Evolutionary conservation across 2,888 invertebrate species (phyloP).

Genomic region (Harmothoe impar): DNA sequence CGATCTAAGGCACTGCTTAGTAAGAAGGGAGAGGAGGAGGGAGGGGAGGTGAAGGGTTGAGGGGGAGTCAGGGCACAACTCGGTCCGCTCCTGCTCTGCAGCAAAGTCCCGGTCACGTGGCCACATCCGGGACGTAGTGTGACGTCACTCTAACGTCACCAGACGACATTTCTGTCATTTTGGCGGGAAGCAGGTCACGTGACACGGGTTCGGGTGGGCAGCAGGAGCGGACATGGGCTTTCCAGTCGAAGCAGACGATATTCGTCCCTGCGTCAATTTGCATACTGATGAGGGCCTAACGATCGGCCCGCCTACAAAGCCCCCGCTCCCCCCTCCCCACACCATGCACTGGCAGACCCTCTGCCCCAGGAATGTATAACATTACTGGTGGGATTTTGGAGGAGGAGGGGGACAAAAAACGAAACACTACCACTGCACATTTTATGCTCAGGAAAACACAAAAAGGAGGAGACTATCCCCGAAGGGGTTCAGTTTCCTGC

Average conservation of each 20-base stretch:
- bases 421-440: not conserved
- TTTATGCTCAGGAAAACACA: conserved; percentile 2
- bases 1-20: not conserved
- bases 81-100: not conserved
- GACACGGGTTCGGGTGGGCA: not conserved
- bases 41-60: not conserved
- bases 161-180: conserved; percentile 56
- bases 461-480: not conserved
- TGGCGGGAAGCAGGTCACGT: conserved; percentile 40
- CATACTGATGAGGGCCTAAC: conserved; percentile 51
- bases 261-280: conserved; percentile 31
- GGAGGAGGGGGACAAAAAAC: not conserved
- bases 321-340: not conserved
- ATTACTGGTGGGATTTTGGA: too few species aligned
- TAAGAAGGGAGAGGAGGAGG: not conserved
- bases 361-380: too few species aligned
- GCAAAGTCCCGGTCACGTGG: conserved; percentile 45
- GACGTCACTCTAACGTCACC: conserved; percentile 49
- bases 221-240: not conserved
- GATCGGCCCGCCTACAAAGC: conserved; percentile 29
- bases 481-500: not conserved
- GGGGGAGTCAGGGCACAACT: not conserved
- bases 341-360: not conserved
- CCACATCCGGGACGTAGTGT: conserved; percentile 42
- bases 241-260: conserved; percentile 36